A percentile compares a stretch with the other conserved stretches of the same genome.
Evolutionary conservation across 2,797 vertebrate species (phyloP).

Genomic region (Picus viridis): DNA sequence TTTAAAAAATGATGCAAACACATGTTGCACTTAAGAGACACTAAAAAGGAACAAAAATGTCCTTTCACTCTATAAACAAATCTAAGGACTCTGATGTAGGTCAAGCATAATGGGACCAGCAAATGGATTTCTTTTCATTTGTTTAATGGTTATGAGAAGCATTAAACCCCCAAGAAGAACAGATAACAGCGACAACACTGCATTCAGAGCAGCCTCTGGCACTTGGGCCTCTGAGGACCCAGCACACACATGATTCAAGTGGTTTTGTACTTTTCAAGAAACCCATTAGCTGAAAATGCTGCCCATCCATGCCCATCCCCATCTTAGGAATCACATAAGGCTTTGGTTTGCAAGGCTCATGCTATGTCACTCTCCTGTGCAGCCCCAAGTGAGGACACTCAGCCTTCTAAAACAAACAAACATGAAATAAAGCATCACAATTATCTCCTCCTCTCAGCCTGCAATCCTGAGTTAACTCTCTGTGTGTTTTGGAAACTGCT

Average conservation of each 20-base stretch:
- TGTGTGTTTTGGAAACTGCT: not conserved
- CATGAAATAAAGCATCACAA: not conserved
- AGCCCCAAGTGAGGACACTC: not conserved
- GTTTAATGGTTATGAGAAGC: not conserved
- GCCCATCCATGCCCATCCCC: not conserved
- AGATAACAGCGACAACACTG: not conserved
- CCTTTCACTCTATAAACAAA: not conserved
- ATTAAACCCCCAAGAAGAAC: not conserved
- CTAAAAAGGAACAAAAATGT: not conserved
- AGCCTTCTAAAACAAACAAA: not conserved
- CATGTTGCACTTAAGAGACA: not conserved
- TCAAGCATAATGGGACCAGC: constrained; percentile 40
- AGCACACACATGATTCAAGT: not conserved
- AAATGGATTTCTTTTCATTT: constrained; percentile 37
- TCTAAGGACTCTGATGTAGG: constrained; percentile 21
- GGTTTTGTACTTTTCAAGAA: constrained; percentile 35
- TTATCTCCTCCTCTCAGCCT: not conserved
- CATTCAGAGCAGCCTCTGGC: constrained; percentile 37
- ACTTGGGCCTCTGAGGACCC: constrained; percentile 26
- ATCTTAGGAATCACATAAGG: not conserved
- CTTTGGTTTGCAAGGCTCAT: not conserved
- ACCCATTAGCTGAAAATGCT: not conserved
- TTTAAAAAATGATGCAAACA: not conserved
- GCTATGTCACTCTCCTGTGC: not conserved
- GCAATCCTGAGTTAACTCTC: not conserved